A percentile compares a stretch with the other conserved stretches of the same genome.
Conservation (phyloP, 2,113 vertebrate species). For the Verasper variegatus region DNA sequence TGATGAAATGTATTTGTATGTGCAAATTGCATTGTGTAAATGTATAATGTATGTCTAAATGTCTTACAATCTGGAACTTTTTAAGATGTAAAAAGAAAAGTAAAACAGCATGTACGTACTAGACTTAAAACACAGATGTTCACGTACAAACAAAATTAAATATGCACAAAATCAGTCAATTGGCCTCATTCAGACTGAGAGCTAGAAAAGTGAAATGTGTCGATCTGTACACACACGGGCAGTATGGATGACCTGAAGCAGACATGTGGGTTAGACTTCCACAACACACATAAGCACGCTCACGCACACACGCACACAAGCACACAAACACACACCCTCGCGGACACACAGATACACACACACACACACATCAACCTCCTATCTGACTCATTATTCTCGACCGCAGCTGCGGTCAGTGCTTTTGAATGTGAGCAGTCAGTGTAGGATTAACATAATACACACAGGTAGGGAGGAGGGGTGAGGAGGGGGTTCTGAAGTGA, state of each 20-base stretch:
- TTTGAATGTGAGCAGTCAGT: slow-evolving; percentile 60
- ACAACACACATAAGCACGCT: neutral
- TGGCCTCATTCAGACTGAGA: slow-evolving; percentile 40
- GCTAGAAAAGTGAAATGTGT: slow-evolving; percentile 42
- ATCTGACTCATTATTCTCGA: slow-evolving; percentile 45
- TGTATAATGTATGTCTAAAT: too few relatives aligned
- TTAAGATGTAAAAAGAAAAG: too few relatives aligned
- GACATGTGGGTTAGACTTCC: slow-evolving; percentile 20
- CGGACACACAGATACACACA: slow-evolving; percentile 3
- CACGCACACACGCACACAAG: neutral
- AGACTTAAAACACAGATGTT: neutral
- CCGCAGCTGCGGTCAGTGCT: slow-evolving; percentile 44
- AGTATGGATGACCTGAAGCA: slow-evolving; percentile 36
- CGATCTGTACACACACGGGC: slow-evolving; percentile 37
- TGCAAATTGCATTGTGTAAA: too few relatives aligned
- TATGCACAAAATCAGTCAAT: neutral
- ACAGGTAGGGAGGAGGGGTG: slow-evolving; percentile 21
- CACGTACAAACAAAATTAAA: neutral
- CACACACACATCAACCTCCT: slow-evolving; percentile 16
- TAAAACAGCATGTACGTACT: too few relatives aligned
- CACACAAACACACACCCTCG: neutral
- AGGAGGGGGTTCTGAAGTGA: neutral
- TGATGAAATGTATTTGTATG: too few relatives aligned
- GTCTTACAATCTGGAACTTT: too few relatives aligned
- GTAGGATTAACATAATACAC: slow-evolving; percentile 46